Evolutionary conservation across 2,113 vertebrate species (phyloP), one percentile per base, ranked within the genome.

Genomic region (Helogale parvula): DNA sequence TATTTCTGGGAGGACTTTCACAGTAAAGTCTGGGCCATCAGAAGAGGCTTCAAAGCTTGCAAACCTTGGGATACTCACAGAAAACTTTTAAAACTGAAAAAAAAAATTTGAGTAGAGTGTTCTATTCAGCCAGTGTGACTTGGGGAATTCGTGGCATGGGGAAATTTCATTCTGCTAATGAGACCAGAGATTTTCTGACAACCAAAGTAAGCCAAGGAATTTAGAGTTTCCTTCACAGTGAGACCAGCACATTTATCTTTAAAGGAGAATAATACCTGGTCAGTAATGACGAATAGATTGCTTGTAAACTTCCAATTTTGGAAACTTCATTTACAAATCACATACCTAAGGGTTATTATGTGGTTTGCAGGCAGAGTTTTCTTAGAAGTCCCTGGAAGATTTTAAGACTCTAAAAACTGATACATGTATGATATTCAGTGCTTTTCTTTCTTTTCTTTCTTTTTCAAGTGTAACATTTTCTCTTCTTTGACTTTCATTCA

Each of bases 211-310:
- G 15, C 27, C 72, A 66, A 83, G 23, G 41, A 91, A 21, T 2
- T 83, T 38, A 81, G 19, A 94, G n/a, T 72, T 87, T 1, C 17
- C 23, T 52, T 94, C 23, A 66, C 14, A 76, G 2, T 14, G n/a
- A 77, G 4, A 82, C 13, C 33, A 93, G 27, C 33, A 65, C 7
- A 88, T 91, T 88, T 80, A 63, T 91, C 83, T 97, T 93, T 95
- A 54, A 17, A 76, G 2, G 63, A 74, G 29, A 96, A 54, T 31
- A 90, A 94, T 16, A 93, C 35, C 66, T 94, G 57, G 2, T 52
- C 63, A 50, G 2, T 76, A 90, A 90, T 60, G 15, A 35, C 33
- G 86, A 97, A 72, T 21, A 93, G 12, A 86, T 63, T 33, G 9
- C 33, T 81, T 66, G 3, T 76, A 81, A 92, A 66, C 68, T 87